A percentile compares a stretch with the other conserved stretches of the same genome.
phyloP scores from a whole-genome alignment of 2,888 invertebrate genomes.

The Tinea semifulvella region DNA sequence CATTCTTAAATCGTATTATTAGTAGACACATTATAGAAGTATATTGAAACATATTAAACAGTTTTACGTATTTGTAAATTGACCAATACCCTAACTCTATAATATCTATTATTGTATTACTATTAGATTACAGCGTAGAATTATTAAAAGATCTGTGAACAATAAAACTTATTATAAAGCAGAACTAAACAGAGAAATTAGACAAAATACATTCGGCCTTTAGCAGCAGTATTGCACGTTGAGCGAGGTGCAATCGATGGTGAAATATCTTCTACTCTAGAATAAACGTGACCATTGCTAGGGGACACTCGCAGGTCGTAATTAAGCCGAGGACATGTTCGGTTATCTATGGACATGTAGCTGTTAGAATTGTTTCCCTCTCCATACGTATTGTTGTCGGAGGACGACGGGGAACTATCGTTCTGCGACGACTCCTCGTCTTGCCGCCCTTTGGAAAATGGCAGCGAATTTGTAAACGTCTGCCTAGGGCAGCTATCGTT shows the following conservation, averaged over 20 bases:
- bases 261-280: slow-evolving; percentile 60
- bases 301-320: slow-evolving; percentile 63
- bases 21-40: not conserved
- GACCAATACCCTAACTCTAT: not conserved
- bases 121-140: not conserved
- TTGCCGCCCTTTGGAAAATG: slow-evolving; percentile 48
- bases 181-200: slow-evolving; percentile 24
- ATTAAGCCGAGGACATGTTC: slow-evolving; percentile 63
- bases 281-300: slow-evolving; percentile 61
- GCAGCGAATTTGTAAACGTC: slow-evolving; percentile 61
- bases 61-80: slow-evolving; percentile 46
- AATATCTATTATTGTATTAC: not conserved
- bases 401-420: slow-evolving; percentile 64
- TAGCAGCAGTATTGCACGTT: slow-evolving; percentile 39
- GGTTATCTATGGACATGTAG: slow-evolving; percentile 73
- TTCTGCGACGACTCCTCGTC: slow-evolving; percentile 62
- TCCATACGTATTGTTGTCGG: slow-evolving; percentile 68
- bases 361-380: slow-evolving; percentile 72
- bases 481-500: slow-evolving; percentile 64
- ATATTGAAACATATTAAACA: slow-evolving; percentile 16
- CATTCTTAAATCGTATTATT: not conserved
- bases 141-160: no score
- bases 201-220: slow-evolving; percentile 60
- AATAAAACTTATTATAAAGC: slow-evolving; percentile 4
- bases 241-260: slow-evolving; percentile 47